These are phyloP conservation scores for Nannospalax galili DNA, from an alignment of 2,113 vertebrate genomes.

Conservation along the genomic window DNA sequence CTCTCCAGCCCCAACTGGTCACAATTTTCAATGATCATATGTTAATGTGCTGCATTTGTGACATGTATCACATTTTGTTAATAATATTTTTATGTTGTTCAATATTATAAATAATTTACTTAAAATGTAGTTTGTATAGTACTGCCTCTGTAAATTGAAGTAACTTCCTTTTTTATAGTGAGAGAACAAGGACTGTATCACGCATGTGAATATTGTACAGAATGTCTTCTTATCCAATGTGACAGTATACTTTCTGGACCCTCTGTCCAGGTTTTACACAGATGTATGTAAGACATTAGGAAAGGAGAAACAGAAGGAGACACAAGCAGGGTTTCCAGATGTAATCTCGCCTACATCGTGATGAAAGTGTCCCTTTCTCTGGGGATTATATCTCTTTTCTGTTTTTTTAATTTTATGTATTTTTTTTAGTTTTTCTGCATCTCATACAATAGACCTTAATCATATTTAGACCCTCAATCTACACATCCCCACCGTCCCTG, in stretches of 20 bases:
- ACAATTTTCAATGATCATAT: neutral
- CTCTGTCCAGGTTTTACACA: neutral
- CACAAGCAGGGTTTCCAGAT: neutral
- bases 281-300: neutral
- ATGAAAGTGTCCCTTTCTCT: slow-evolving; percentile 35
- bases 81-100: neutral
- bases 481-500: too few relatives aligned
- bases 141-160: neutral
- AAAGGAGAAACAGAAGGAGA: neutral
- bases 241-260: neutral
- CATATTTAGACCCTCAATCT: too few relatives aligned
- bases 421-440: too few relatives aligned
- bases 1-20: too few relatives aligned
- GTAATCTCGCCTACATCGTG: neutral
- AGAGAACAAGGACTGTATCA: neutral
- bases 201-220: neutral
- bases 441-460: too few relatives aligned
- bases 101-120: slow-evolving; percentile 17
- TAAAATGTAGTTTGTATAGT: slow-evolving; percentile 13
- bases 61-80: neutral
- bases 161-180: neutral
- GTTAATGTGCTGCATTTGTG: neutral
- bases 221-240: neutral
- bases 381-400: neutral
- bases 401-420: too few relatives aligned